Conservation (phyloP, 2,113 vertebrate species). For the Platichthys stellatus region DNA sequence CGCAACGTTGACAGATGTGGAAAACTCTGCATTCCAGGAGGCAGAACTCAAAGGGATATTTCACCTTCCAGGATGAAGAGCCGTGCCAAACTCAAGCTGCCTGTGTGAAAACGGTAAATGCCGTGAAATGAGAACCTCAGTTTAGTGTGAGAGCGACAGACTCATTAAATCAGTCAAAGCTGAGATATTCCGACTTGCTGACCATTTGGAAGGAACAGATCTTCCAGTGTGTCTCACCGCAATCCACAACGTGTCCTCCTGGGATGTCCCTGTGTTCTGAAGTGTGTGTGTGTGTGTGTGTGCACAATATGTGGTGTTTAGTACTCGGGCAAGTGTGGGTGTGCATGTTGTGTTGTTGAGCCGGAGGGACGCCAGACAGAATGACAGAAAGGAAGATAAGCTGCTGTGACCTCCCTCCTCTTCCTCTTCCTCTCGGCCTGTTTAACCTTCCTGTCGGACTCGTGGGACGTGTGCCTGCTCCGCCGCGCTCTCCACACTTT, state of each 20-base stretch:
- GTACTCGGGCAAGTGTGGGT: neutral
- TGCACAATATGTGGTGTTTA: neutral
- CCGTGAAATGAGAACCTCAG: too few relatives aligned
- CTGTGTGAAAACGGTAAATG: too few relatives aligned
- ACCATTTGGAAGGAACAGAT: neutral
- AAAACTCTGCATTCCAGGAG: too few relatives aligned
- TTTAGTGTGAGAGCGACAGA: too few relatives aligned
- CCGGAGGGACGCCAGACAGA: constrained; percentile 53
- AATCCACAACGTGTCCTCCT: too few relatives aligned
- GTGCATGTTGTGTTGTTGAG: constrained; percentile 20
- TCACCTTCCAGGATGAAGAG: too few relatives aligned
- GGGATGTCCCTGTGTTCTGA: neutral
- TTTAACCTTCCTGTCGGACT: constrained; percentile 68
- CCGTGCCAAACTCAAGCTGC: too few relatives aligned
- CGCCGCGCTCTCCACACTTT: constrained; percentile 23
- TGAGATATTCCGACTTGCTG: neutral
- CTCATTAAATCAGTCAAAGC: neutral
- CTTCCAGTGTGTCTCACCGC: neutral
- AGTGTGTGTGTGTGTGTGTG: too few relatives aligned
- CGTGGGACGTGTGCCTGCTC: constrained; percentile 19
- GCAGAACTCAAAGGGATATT: too few relatives aligned
- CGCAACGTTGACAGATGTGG: too few relatives aligned
- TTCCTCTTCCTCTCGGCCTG: constrained; percentile 51
- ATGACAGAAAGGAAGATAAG: constrained; percentile 64
- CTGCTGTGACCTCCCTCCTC: constrained; percentile 58